Evolutionary conservation across 1,140 invertebrate species (phyloP).

Genomic region (Palaemon carinicauda): DNA sequence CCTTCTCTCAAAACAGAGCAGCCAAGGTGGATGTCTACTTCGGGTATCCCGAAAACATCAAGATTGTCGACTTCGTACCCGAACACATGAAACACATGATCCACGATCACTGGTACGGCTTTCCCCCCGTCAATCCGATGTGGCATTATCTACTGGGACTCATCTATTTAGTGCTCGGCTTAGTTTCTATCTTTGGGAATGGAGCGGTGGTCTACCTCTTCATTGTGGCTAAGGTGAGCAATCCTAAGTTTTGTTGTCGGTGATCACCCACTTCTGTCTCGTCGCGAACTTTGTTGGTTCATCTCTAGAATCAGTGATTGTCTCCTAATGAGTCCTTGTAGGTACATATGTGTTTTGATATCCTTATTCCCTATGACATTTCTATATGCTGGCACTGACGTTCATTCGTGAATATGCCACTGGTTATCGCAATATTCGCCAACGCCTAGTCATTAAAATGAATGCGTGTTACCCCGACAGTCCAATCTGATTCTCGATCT

Average conservation of each 20-base stretch:
- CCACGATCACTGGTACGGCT: constrained; percentile 63
- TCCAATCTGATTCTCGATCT: neutral
- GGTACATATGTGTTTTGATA: no score
- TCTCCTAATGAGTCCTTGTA: no score
- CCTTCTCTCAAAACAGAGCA: neutral
- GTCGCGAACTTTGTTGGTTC: no score
- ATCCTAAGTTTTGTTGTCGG: no score
- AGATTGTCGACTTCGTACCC: constrained; percentile 33
- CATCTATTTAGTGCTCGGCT: constrained; percentile 64
- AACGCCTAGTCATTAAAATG: neutral
- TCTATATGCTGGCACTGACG: no score
- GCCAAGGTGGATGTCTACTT: neutral
- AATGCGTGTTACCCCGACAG: neutral
- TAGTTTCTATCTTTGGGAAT: constrained; percentile 71
- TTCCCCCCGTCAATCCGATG: constrained; percentile 62
- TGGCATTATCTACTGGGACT: constrained; percentile 66
- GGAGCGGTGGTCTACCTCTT: constrained; percentile 88
- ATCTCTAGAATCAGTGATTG: no score
- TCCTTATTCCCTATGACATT: no score
- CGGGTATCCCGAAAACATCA: neutral
- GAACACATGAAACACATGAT: constrained; percentile 61
- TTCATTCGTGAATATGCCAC: no score
- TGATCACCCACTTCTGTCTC: no score
- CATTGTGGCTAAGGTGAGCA: constrained; percentile 69
- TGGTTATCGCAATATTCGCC: no score